Conservation (phyloP, 2,888 invertebrate species). For the Palloptera scutellata region DNA sequence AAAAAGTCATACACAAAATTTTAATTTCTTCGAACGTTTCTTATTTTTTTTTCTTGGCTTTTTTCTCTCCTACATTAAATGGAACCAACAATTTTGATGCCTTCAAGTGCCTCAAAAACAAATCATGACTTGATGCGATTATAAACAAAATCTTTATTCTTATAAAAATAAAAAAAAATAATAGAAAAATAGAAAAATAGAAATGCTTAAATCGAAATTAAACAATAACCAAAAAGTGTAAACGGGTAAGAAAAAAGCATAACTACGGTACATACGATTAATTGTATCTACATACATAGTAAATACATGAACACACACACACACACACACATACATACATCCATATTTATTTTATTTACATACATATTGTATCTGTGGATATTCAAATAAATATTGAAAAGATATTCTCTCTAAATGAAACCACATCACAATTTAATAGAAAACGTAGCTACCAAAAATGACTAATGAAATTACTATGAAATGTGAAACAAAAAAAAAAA, state of each 20-base stretch:
- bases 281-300: no score
- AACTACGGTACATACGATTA: neutral
- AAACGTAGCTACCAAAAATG: conserved; percentile 22
- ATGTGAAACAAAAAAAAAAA: conserved; percentile 41
- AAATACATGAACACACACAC: no score
- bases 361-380: neutral
- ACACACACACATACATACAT: no score
- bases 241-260: neutral
- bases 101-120: conserved; percentile 33
- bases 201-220: conserved; percentile 51
- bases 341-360: no score
- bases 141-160: conserved; percentile 1
- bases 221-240: conserved; percentile 36
- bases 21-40: neutral
- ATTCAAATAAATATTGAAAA: neutral
- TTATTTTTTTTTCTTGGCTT: neutral
- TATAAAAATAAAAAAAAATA: conserved; percentile 22
- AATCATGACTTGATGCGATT: conserved; percentile 20
- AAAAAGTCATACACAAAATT: conserved; percentile 13
- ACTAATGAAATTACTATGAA: conserved; percentile 29
- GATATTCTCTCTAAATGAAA: conserved; percentile 20
- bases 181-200: conserved; percentile 16
- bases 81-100: conserved; percentile 29
- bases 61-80: conserved; percentile 18
- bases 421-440: conserved; percentile 1